Evolutionary conservation across 2,888 invertebrate species (phyloP).

Genomic region (Empis livida): DNA sequence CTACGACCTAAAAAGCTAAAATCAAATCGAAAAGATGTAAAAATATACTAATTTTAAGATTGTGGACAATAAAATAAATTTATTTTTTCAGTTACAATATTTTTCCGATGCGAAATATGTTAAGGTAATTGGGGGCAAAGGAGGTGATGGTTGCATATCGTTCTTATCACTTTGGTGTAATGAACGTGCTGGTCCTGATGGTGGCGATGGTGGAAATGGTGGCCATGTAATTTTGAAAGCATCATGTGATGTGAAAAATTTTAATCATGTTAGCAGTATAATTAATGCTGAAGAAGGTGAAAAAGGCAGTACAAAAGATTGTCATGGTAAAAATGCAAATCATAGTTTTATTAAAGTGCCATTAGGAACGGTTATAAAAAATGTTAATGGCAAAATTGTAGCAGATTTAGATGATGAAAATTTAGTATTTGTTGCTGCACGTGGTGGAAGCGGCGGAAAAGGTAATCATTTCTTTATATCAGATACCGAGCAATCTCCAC

Average conservation of each 20-base stretch:
- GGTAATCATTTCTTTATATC: slow-evolving; percentile 88
- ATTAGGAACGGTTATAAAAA: slow-evolving; percentile 61
- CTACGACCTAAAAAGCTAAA: slow-evolving; percentile 38
- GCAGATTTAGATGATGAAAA: slow-evolving; percentile 54
- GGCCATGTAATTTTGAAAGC: slow-evolving; percentile 85
- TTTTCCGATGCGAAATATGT: slow-evolving; percentile 63
- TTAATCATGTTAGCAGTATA: slow-evolving; percentile 50
- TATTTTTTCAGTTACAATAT: slow-evolving; percentile 37
- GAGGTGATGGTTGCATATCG: slow-evolving; percentile 86
- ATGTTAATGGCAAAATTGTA: slow-evolving; percentile 41
- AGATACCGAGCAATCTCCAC: slow-evolving; percentile 64
- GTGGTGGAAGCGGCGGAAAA: slow-evolving; percentile 92
- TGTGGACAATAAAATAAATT: not conserved
- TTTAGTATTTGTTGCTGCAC: slow-evolving; percentile 78
- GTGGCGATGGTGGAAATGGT: slow-evolving; percentile 89
- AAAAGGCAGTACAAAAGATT: slow-evolving; percentile 59
- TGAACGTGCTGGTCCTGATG: slow-evolving; percentile 87
- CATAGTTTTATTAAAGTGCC: slow-evolving; percentile 67
- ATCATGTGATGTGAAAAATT: slow-evolving; percentile 49
- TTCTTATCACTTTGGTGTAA: slow-evolving; percentile 72
- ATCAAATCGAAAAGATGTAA: slow-evolving; percentile 34
- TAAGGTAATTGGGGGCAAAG: slow-evolving; percentile 65
- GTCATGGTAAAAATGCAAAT: slow-evolving; percentile 67
- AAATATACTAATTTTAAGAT: no score
- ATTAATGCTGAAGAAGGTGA: slow-evolving; percentile 56